Evolutionary conservation across 2,113 vertebrate genomes (phyloP).

Genomic region (Daubentonia madagascariensis): DNA sequence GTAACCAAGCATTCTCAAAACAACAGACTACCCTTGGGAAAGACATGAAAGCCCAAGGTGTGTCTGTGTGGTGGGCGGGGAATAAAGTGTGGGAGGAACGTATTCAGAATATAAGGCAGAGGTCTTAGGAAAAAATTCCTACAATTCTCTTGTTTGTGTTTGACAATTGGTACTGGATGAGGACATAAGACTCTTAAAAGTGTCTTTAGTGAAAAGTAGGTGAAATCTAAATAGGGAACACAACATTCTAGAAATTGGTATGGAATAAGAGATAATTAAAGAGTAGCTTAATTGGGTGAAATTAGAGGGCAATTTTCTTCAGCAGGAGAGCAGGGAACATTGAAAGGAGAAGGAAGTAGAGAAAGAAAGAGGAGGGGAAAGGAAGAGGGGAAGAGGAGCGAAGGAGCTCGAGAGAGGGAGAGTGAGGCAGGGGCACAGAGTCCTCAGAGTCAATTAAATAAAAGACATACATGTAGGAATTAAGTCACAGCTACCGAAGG

Average conservation of each 20-base stretch:
- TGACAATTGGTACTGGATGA: background rate
- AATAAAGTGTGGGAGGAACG: background rate
- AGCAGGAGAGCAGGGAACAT: no score
- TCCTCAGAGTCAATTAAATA: background rate
- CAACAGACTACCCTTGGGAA: background rate
- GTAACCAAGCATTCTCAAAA: background rate
- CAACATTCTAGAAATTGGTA: background rate
- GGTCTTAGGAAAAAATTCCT: background rate
- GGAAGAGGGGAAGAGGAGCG: background rate
- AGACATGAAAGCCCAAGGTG: background rate
- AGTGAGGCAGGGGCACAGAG: background rate
- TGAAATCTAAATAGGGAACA: background rate
- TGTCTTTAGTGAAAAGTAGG: background rate
- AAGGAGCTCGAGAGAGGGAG: background rate
- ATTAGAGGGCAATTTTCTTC: background rate
- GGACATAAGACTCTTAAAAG: background rate
- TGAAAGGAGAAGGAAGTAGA: background rate
- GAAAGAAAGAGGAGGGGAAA: background rate
- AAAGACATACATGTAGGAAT: background rate
- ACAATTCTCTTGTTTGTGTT: background rate
- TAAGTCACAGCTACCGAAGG: background rate
- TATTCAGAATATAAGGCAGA: background rate
- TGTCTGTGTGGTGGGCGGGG: no score
- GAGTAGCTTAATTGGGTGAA: background rate
- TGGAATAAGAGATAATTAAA: background rate